phyloP scores from a whole-genome alignment of 92 coral and sea anemone species.

The Palythoa caribaeorum region DNA sequence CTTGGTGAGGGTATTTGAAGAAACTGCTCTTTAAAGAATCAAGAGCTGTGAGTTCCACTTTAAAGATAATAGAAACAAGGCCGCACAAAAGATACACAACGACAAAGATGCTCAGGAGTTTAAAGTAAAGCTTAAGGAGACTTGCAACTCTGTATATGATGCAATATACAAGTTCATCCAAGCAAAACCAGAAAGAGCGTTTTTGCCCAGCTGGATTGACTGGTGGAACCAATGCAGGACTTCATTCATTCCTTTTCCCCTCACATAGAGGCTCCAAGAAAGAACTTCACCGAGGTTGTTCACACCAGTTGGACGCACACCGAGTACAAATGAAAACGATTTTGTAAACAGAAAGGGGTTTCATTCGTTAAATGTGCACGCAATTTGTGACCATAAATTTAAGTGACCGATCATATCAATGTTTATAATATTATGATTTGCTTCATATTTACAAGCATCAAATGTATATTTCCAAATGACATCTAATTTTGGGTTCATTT shows the following conservation, averaged over 20 bases:
- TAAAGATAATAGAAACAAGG: constrained; percentile 35
- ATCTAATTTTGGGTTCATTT: too few relatives aligned
- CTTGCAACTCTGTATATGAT: constrained; percentile 19
- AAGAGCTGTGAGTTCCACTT: constrained; percentile 30
- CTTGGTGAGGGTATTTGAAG: constrained; percentile 27
- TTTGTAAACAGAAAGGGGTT: too few relatives aligned
- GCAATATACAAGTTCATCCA: constrained; percentile 44
- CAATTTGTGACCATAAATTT: too few relatives aligned
- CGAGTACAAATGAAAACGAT: too few relatives aligned
- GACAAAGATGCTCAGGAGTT: constrained; percentile 10
- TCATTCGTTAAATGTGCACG: too few relatives aligned
- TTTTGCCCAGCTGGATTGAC: constrained; percentile 46
- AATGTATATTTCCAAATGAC: too few relatives aligned
- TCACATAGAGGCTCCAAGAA: constrained; percentile 45
- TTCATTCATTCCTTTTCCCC: constrained; percentile 36
- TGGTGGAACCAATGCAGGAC: constrained; percentile 21
- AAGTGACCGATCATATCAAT: too few relatives aligned
- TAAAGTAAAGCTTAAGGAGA: constrained; percentile 43
- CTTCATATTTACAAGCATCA: too few relatives aligned
- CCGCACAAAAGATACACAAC: constrained; percentile 31
- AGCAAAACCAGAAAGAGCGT: constrained; percentile 49
- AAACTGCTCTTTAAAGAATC: constrained; percentile 37
- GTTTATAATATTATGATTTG: too few relatives aligned
- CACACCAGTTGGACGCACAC: constrained; percentile 65
- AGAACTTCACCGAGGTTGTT: constrained; percentile 67